phyloP scores from a whole-genome alignment of 2,113 vertebrate species.

The Protomyctophum bolini region DNA sequence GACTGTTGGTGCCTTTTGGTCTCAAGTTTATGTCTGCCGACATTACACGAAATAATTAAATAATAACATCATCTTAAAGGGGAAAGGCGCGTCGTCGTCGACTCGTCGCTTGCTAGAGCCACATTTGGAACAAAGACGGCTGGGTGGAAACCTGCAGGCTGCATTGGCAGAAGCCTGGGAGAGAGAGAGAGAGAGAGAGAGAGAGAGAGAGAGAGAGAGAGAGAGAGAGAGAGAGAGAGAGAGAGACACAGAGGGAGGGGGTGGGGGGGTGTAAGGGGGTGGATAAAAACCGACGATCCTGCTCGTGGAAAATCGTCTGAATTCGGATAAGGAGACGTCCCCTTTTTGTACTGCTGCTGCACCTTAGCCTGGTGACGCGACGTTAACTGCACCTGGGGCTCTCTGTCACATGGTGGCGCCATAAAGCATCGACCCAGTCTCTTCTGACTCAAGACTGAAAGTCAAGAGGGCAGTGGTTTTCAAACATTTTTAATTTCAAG shows the following conservation, averaged over 20 bases:
- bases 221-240: background rate
- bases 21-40: conserved; percentile 42
- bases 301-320: conserved; percentile 53
- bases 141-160: conserved; percentile 28
- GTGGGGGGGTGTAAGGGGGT: no score
- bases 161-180: conserved; percentile 38
- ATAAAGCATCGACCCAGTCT: conserved; percentile 30
- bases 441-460: no score
- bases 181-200: conserved; percentile 10
- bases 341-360: conserved; percentile 4
- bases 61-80: conserved; percentile 49
- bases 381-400: background rate
- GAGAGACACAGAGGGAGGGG: no score
- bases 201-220: background rate
- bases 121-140: conserved; percentile 55
- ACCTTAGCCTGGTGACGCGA: no score
- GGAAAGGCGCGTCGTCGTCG: conserved; percentile 27
- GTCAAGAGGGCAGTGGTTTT: no score
- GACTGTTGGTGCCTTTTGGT: conserved; percentile 18
- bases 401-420: conserved; percentile 59
- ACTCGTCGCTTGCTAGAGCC: conserved; percentile 12
- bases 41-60: conserved; percentile 38
- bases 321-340: conserved; percentile 42
- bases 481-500: no score
- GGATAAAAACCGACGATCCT: background rate